phyloP scores from a whole-genome alignment of 2,113 vertebrate species.

The Nycticorax nycticorax region DNA sequence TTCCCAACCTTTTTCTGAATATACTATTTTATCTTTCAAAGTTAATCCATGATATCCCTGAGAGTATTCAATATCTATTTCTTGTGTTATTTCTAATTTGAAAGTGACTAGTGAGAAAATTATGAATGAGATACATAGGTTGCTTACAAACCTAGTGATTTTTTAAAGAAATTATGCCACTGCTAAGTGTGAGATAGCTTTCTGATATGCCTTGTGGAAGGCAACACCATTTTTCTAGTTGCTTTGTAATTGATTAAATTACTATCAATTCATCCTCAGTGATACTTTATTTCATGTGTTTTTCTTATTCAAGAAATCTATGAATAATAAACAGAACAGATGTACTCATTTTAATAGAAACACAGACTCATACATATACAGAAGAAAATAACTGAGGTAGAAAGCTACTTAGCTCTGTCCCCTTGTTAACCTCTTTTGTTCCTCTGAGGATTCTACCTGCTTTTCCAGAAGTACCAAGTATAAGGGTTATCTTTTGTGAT shows the following conservation, averaged over 20 bases:
- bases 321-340: neutral
- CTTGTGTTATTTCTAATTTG: neutral
- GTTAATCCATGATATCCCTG: neutral
- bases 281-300: neutral
- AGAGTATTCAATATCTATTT: neutral
- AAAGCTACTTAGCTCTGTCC: neutral
- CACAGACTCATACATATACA: neutral
- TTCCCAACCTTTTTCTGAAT: neutral
- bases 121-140: neutral
- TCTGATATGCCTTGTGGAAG: neutral
- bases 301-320: neutral
- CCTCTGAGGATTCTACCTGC: neutral
- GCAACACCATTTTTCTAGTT: neutral
- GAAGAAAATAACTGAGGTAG: neutral
- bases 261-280: neutral
- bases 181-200: neutral
- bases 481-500: neutral
- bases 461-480: neutral
- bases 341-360: neutral
- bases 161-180: neutral
- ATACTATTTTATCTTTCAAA: neutral
- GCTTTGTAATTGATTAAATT: neutral
- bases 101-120: neutral
- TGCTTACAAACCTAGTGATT: neutral
- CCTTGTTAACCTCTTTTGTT: neutral